phyloP scores from a whole-genome alignment of 2,797 vertebrate species.

The Ceryle rudis region DNA sequence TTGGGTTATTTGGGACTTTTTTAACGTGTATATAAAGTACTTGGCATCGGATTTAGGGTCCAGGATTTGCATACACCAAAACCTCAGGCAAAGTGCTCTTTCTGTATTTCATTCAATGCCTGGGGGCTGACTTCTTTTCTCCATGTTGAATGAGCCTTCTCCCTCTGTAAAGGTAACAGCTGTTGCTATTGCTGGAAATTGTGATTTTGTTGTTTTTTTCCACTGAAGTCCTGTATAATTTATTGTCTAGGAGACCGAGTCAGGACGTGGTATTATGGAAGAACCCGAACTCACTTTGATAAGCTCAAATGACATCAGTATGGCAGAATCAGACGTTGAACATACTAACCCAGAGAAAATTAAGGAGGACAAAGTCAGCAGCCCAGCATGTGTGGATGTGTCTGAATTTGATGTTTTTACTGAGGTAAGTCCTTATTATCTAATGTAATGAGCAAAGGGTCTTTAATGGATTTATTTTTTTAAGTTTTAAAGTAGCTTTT shows the following conservation, averaged over 20 bases:
- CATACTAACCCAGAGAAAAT: constrained; percentile 57
- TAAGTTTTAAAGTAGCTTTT: background rate
- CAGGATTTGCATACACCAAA: background rate
- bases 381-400: background rate
- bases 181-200: background rate
- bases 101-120: background rate
- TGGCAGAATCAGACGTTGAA: constrained; percentile 73
- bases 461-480: too few relatives aligned
- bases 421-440: constrained; percentile 60
- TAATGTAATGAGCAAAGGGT: background rate
- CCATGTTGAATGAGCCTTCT: background rate
- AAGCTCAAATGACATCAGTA: constrained; percentile 84
- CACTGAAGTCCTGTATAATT: background rate
- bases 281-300: constrained; percentile 88
- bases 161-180: background rate
- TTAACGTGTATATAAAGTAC: background rate
- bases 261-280: constrained; percentile 88
- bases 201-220: background rate
- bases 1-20: background rate
- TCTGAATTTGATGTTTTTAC: background rate
- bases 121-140: background rate
- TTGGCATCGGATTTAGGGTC: background rate
- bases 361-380: background rate
- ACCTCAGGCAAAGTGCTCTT: background rate
- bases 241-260: constrained; percentile 78